A percentile compares a stretch with the other conserved stretches of the same genome.
Evolutionary conservation across 2,888 invertebrate species (phyloP).

Genomic region (Eupelmus urozonus): DNA sequence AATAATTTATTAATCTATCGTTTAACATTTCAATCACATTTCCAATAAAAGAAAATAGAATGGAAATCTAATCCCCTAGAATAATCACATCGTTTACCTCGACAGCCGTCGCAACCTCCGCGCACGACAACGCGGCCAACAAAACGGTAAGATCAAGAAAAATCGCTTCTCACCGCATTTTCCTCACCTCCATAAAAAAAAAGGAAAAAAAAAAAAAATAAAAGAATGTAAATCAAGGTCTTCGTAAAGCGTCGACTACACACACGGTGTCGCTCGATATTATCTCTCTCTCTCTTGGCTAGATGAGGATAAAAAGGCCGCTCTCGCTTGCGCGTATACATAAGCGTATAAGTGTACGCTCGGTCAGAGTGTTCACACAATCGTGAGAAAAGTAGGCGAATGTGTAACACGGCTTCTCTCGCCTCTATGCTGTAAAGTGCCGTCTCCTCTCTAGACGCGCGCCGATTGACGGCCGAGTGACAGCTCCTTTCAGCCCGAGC

Average conservation of each 20-base stretch:
- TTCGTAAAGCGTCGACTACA: constrained; percentile 1
- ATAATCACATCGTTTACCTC: no score
- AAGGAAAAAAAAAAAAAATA: no score
- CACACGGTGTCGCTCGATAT: background rate
- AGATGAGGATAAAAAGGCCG: constrained; percentile 33
- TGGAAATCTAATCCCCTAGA: no score
- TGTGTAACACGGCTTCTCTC: constrained; percentile 23
- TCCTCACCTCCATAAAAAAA: background rate
- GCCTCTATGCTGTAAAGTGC: background rate
- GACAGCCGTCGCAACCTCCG: no score
- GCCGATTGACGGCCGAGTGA: constrained; percentile 51
- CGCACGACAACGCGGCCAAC: background rate
- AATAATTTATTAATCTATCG: no score
- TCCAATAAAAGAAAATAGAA: no score
- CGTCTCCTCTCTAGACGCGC: background rate
- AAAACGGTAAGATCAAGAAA: background rate
- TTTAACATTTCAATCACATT: no score
- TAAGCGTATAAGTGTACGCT: no score
- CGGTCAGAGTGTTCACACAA: background rate
- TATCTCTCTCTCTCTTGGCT: no score
- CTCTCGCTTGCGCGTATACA: no score
- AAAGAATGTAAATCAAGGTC: constrained; percentile 42
- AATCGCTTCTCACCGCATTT: constrained; percentile 3
- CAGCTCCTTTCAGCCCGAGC: constrained; percentile 49
- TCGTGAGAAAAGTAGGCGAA: constrained; percentile 51